Evolutionary conservation across 2,797 vertebrate genomes (phyloP), one percentile per base, ranked within the genome.

Genomic region (Channallabes apus): DNA sequence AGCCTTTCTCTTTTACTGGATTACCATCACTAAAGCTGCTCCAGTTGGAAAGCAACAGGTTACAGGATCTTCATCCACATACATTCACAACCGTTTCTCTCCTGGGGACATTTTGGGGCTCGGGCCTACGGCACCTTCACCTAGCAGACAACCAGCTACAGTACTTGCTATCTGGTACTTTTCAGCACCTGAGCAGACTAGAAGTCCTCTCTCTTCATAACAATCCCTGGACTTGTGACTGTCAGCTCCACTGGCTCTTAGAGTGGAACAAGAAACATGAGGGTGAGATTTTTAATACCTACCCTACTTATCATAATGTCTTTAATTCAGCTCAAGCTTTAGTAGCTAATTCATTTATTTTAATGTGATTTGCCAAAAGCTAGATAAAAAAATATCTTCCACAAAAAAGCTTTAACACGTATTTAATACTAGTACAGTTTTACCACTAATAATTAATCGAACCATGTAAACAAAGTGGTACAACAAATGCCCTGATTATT

Each of bases 181-280:
- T 96, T 82, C 89, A 85, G 78, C 93, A 91, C 17, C 90, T 94
- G 56, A 90, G 83, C 15, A 92, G 86, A 64, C 92, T 96, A 6
- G 95, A 96, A 85, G 80, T 94, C 14, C 91, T 96, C 38, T 91
- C 93, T 20, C 91, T 96, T 0, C 93, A 96, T 65, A 94, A 93
- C 2, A 96, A 96, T 87, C 95, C 94, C 27, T 96, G 95, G 96
- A 91, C 87, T 38, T 96, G 96, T 86, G 95, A 96, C 90, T 96
- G 96, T 86, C 91, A 94, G 3, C 91, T 96, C 4, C 91, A 88
- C 18, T 95, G 96, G 96, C 82, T 96, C 38, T 24, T 96, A 22
- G 92, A 95, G 51, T 96, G 95, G 96, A 91, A 92, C 88, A 85
- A 90, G 46, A 91, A 89, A 61, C 93, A 95, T 75, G 87, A 94